Conservation (phyloP, 2,888 invertebrate species). For the Conistra vaccinii region DNA sequence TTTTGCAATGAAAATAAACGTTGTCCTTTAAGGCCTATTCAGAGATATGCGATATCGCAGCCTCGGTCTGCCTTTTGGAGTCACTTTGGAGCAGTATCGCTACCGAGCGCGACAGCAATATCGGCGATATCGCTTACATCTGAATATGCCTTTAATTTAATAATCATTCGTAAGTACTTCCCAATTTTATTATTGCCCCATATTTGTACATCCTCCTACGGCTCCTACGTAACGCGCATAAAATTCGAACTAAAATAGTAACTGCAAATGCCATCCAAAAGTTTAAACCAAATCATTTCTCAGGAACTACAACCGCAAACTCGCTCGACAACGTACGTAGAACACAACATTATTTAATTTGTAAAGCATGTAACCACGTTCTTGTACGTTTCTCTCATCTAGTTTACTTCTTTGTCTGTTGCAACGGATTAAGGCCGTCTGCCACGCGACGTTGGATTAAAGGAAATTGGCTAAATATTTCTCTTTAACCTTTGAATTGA, state of each 20-base stretch:
- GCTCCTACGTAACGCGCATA: background rate
- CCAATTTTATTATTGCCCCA: no score
- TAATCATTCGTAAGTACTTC: no score
- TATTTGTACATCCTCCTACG: background rate
- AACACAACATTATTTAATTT: slow-evolving; percentile 63
- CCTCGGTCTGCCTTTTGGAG: no score
- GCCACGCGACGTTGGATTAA: slow-evolving; percentile 72
- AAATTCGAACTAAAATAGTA: slow-evolving; percentile 22
- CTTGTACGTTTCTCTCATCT: slow-evolving; percentile 64
- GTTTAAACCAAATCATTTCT: slow-evolving; percentile 61
- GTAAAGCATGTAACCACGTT: slow-evolving; percentile 57
- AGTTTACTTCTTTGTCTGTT: slow-evolving; percentile 75
- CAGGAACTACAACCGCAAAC: slow-evolving; percentile 42
- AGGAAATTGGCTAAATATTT: slow-evolving; percentile 78
- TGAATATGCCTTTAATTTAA: no score
- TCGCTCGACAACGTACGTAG: slow-evolving; percentile 33
- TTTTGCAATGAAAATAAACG: slow-evolving; percentile 5
- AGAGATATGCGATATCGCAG: no score
- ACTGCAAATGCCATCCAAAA: slow-evolving; percentile 31
- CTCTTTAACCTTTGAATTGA: slow-evolving; percentile 32
- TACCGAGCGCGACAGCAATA: no score
- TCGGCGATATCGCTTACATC: no score
- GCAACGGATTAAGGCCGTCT: slow-evolving; percentile 75
- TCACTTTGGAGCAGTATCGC: no score
- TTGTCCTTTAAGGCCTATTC: no score